Conservation (phyloP, 2,113 vertebrate genomes). For the Fregata magnificens region DNA sequence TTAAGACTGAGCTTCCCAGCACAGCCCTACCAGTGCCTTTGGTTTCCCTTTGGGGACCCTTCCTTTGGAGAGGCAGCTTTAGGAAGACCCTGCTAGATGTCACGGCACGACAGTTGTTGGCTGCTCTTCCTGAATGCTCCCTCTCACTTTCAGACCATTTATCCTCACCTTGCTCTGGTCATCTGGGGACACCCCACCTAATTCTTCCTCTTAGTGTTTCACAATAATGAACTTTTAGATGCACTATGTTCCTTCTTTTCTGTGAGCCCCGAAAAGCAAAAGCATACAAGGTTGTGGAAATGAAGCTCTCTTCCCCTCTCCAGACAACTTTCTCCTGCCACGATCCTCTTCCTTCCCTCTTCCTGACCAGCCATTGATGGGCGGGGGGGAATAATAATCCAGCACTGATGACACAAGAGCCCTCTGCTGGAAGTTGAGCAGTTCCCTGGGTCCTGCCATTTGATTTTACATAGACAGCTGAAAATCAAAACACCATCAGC, state of each 20-base stretch:
- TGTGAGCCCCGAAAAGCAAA: accelerated
- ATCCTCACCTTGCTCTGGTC: background rate
- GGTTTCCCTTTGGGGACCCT: background rate
- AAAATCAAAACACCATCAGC: background rate
- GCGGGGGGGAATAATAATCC: background rate
- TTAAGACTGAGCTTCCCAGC: background rate
- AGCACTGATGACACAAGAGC: background rate
- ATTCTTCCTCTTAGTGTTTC: background rate
- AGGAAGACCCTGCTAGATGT: background rate
- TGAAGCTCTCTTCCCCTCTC: background rate
- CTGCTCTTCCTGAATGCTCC: background rate
- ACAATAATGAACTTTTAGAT: background rate
- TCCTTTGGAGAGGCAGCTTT: background rate
- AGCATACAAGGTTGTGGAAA: background rate
- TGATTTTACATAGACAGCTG: background rate
- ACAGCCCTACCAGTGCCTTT: background rate
- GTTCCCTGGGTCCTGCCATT: background rate
- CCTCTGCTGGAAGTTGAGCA: background rate
- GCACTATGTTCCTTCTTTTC: background rate
- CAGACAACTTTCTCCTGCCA: background rate
- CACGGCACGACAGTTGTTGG: background rate
- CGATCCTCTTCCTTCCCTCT: background rate
- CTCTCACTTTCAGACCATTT: background rate
- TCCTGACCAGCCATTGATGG: background rate
- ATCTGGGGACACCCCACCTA: background rate